Evolutionary conservation across 2,888 invertebrate species (phyloP), one percentile per base, ranked within the genome.

Genomic region (Celastrina argiolus): DNA sequence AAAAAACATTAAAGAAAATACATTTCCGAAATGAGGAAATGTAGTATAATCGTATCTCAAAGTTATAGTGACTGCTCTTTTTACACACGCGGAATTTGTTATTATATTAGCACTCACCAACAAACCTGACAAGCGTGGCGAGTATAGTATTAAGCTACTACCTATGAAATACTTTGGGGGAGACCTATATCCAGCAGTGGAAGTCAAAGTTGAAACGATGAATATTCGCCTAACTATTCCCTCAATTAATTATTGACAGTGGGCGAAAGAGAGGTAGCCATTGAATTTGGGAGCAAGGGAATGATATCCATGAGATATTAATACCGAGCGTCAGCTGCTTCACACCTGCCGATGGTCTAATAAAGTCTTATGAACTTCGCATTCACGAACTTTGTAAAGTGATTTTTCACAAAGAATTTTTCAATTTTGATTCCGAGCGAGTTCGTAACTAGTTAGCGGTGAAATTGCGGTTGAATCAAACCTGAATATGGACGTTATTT

Each of bases 301-400:
- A 79, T 79, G 66, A 76, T 76, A 83, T 82, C 81, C 84, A 83
- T 84, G 80, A 84, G 80, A 84, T 83, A 87, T 86, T 87, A 87
- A 87, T 86, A 87, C 83, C 81, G 70, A 79, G 77, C 83, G 85
- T 80, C 88, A 86, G 85, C 82, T 86, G 85, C 74, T 82, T 78
- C 76, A 80, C 84, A 87, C 85, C 87, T 85, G 86, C 80, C 81
- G 82, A 83, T 84, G 79, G 78, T 78, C 82, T 84, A 85, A 87
- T 87, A 87, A 85, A 85, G 84, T 79, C 82, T 87, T 85, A 86
- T 85, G 81, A 87, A 84, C 83, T 85, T 82, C 72, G 81, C 82
- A 84, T 83, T 85, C 81, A 83, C 79, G 86, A 85, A 86, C 67
- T 72, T 74, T 70, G 66, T 67, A 41, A 61, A 39, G 36, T 65